Percentiles rank a stretch among this genome's conserved stretches.
Conservation (phyloP, 2,888 invertebrate species). For the Brenthis hecate region DNA sequence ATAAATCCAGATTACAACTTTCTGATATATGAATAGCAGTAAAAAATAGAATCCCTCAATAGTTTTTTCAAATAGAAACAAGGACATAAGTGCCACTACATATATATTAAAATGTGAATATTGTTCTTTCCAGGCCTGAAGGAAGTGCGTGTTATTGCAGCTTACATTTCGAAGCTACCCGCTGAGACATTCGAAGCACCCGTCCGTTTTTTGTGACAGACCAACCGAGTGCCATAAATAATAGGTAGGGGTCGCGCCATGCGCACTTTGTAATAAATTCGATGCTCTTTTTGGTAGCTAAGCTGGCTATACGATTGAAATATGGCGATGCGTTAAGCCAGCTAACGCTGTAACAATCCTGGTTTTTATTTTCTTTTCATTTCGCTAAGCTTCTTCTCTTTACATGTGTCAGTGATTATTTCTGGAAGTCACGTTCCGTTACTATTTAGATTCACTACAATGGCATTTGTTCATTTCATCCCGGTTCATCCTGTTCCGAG, state of each 20-base stretch:
- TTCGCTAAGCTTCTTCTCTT: constrained; percentile 62
- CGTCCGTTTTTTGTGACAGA: constrained; percentile 82
- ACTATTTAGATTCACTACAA: constrained; percentile 59
- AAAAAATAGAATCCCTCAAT: constrained; percentile 48
- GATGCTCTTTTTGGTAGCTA: constrained; percentile 80
- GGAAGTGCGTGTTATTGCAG: constrained; percentile 82
- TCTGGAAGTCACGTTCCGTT: constrained; percentile 61
- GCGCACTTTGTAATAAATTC: constrained; percentile 80
- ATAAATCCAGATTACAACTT: constrained; percentile 76
- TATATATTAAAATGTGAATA: constrained; percentile 49
- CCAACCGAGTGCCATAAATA: constrained; percentile 81
- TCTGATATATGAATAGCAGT: constrained; percentile 62
- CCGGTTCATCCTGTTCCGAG: constrained; percentile 55
- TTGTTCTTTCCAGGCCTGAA: constrained; percentile 60
- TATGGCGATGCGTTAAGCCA: constrained; percentile 81
- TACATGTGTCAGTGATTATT: constrained; percentile 63
- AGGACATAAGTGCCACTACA: constrained; percentile 55
- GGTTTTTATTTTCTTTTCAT: constrained; percentile 72
- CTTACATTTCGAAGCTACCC: constrained; percentile 78
- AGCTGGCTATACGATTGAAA: constrained; percentile 76
- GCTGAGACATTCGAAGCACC: constrained; percentile 80
- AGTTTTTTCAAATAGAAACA: constrained; percentile 53
- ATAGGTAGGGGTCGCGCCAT: constrained; percentile 78
- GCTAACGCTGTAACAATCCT: constrained; percentile 68
- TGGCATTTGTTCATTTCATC: constrained; percentile 63